Conservation (phyloP, 2,888 invertebrate species). For the Syrphus vitripennis region DNA sequence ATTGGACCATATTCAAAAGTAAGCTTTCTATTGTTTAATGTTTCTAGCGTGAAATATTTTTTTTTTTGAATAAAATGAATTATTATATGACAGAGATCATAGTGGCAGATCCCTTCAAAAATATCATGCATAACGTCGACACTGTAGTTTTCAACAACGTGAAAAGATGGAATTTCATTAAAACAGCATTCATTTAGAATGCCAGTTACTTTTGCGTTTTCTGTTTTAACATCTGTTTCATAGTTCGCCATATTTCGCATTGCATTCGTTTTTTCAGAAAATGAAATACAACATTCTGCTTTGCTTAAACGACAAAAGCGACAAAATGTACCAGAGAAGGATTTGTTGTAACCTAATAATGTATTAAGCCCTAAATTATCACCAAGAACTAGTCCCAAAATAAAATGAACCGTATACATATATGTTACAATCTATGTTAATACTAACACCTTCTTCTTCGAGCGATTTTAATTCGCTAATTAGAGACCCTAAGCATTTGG, state of each 20-base stretch:
- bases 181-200: too few species aligned
- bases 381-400: slow-evolving; percentile 32
- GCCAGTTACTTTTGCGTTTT: background rate
- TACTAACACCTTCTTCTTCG: slow-evolving; percentile 28
- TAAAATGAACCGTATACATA: slow-evolving; percentile 11
- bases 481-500: slow-evolving; percentile 15
- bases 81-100: too few species aligned
- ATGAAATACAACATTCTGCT: background rate
- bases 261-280: background rate
- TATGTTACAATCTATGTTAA: slow-evolving; percentile 9
- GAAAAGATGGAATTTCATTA: too few species aligned
- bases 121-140: too few species aligned
- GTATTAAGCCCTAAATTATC: slow-evolving; percentile 40
- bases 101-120: too few species aligned
- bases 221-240: background rate
- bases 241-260: slow-evolving; percentile 35
- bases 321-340: slow-evolving; percentile 37
- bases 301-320: slow-evolving; percentile 32
- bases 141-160: too few species aligned
- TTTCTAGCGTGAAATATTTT: too few species aligned
- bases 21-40: too few species aligned
- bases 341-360: slow-evolving; percentile 27
- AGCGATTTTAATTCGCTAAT: slow-evolving; percentile 25
- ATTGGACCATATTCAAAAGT: too few species aligned
- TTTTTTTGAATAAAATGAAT: too few species aligned